phyloP scores from a whole-genome alignment of 2,888 invertebrate genomes.

The Stenoptilia bipunctidactyla region DNA sequence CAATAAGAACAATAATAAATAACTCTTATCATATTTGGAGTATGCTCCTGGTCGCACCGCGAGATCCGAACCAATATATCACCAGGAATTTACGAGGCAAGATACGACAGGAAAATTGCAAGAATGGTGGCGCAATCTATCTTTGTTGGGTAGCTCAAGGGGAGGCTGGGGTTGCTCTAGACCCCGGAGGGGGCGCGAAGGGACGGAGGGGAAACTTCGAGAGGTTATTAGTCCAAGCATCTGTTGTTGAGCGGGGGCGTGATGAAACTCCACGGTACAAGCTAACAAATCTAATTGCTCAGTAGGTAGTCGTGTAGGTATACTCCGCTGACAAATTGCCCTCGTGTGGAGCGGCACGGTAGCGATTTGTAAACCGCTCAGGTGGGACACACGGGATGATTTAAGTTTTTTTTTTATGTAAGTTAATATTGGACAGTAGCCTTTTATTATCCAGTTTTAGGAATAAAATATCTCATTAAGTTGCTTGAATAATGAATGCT shows the following conservation, averaged over 20 bases:
- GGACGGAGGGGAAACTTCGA: slow-evolving; percentile 66
- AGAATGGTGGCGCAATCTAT: slow-evolving; percentile 93
- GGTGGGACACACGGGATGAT: slow-evolving; percentile 29
- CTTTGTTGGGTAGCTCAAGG: slow-evolving; percentile 78
- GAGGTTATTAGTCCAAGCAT: slow-evolving; percentile 74
- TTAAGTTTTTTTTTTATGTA: slow-evolving; percentile 31
- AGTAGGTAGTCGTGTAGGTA: slow-evolving; percentile 61
- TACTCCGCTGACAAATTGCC: slow-evolving; percentile 53
- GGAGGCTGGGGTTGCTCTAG: slow-evolving; percentile 44
- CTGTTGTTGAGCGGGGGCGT: slow-evolving; percentile 72
- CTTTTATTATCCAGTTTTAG: slow-evolving; percentile 5
- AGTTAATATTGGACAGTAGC: slow-evolving; percentile 11
- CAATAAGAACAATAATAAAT: slow-evolving; percentile 73
- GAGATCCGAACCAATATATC: slow-evolving; percentile 80
- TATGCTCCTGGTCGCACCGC: slow-evolving; percentile 71
- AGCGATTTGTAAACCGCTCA: slow-evolving; percentile 53
- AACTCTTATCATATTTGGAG: slow-evolving; percentile 72
- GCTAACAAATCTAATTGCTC: slow-evolving; percentile 72
- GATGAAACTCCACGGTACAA: slow-evolving; percentile 65
- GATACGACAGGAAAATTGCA: slow-evolving; percentile 95
- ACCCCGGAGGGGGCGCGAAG: slow-evolving; percentile 39
- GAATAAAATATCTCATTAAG: not conserved
- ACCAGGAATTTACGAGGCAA: slow-evolving; percentile 88
- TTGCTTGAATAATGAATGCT: too few relatives aligned
- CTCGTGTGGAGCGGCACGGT: slow-evolving; percentile 39